Evolutionary conservation across 2,888 invertebrate genomes (phyloP).

Genomic region (Sarcophaga variegata): DNA sequence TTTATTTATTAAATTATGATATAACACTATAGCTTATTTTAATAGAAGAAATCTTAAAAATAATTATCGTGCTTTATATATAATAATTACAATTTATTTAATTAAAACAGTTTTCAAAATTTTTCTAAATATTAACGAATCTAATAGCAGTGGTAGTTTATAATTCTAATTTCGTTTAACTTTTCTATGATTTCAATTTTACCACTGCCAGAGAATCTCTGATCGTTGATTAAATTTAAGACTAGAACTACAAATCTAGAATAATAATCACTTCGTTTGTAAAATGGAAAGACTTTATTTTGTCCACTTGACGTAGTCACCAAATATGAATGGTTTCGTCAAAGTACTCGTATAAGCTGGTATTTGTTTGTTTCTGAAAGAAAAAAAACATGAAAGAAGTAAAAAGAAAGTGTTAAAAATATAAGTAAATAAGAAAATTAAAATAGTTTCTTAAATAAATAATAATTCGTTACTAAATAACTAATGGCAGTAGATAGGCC

Average conservation of each 20-base stretch:
- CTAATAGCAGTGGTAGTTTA: neutral
- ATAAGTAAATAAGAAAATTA: neutral
- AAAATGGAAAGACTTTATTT: conserved; percentile 33
- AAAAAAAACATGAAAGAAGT: neutral
- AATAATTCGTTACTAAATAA: too few species aligned
- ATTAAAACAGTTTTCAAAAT: too few species aligned
- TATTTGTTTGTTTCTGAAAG: conserved; percentile 77
- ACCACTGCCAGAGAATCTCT: conserved; percentile 1
- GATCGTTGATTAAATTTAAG: conserved; percentile 7
- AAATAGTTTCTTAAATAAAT: neutral
- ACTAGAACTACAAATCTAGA: neutral
- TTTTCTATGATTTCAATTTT: neutral
- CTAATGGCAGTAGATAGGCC: too few species aligned
- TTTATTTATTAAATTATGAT: too few species aligned
- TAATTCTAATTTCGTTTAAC: neutral
- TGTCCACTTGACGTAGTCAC: conserved; percentile 75
- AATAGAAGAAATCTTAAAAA: too few species aligned
- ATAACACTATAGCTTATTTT: too few species aligned
- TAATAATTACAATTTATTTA: too few species aligned
- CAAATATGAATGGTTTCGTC: conserved; percentile 78
- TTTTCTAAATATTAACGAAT: neutral
- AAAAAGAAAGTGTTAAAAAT: neutral
- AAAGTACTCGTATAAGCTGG: conserved; percentile 79
- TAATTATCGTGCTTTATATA: too few species aligned
- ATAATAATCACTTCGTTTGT: conserved; percentile 3